Evolutionary conservation across 1,140 invertebrate genomes (phyloP).

Genomic region (Pararge aegeria): DNA sequence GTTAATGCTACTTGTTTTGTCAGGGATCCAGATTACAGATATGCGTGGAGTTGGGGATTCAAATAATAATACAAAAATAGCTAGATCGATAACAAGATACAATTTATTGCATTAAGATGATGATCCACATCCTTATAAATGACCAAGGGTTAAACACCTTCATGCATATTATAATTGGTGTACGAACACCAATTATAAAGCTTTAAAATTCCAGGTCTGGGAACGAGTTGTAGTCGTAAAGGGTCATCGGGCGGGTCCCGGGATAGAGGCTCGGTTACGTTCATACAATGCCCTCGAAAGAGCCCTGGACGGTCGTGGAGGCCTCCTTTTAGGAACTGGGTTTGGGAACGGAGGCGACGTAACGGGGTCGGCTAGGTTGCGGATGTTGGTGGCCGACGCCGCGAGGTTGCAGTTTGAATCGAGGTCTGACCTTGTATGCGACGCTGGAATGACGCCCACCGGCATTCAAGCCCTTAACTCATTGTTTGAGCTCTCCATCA

Average conservation of each 20-base stretch:
- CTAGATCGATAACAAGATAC: too few species aligned
- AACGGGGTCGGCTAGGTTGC: constrained; percentile 33
- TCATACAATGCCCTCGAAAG: constrained; percentile 56
- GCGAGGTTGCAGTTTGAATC: constrained; percentile 57
- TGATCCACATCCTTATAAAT: too few species aligned
- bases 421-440: constrained; percentile 54
- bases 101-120: too few species aligned
- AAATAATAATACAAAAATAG: too few species aligned
- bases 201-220: constrained; percentile 44
- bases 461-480: constrained; percentile 50
- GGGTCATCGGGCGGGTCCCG: constrained; percentile 34
- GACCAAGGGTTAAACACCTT: too few species aligned
- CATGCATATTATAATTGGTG: too few species aligned
- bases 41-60: too few species aligned
- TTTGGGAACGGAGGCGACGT: neutral
- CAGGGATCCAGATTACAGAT: too few species aligned
- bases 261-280: constrained; percentile 49
- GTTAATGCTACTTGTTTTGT: too few species aligned
- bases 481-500: constrained; percentile 54
- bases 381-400: constrained; percentile 54
- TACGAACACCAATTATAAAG: too few species aligned
- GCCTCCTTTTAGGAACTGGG: constrained; percentile 15
- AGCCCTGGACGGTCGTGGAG: constrained; percentile 53
- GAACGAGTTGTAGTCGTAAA: constrained; percentile 53
- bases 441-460: constrained; percentile 54